phyloP scores from a whole-genome alignment of 2,888 invertebrate genomes.

The Hedychridium roseum region DNA sequence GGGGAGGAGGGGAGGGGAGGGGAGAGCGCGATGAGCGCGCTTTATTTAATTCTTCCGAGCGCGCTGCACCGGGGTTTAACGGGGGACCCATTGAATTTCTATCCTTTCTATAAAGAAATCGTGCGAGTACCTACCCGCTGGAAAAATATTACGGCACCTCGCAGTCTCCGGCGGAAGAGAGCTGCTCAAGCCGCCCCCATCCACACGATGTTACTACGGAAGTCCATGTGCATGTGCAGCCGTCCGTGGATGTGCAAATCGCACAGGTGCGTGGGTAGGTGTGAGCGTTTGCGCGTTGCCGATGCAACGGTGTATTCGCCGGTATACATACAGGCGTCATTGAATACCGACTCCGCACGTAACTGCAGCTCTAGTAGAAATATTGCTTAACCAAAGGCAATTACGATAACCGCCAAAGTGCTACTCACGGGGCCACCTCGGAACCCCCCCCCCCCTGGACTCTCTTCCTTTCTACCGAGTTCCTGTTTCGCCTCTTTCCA shows the following conservation, averaged over 20 bases:
- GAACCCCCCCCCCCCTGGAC: background rate
- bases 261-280: too few species aligned
- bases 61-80: conserved; percentile 25
- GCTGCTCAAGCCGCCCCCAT: background rate
- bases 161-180: background rate
- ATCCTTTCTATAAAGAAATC: conserved; percentile 32
- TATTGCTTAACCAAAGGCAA: conserved; percentile 24
- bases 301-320: too few species aligned
- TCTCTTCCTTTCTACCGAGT: background rate
- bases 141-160: conserved; percentile 23
- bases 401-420: conserved; percentile 22
- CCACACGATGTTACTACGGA: conserved; percentile 1
- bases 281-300: too few species aligned
- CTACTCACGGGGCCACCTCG: background rate
- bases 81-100: conserved; percentile 38
- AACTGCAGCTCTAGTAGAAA: conserved; percentile 14
- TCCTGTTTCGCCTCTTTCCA: background rate
- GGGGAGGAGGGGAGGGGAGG: too few species aligned
- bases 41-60: conserved; percentile 38
- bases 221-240: conserved; percentile 6
- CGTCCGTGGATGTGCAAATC: too few species aligned
- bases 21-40: conserved; percentile 18
- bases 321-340: too few species aligned
- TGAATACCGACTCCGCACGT: conserved; percentile 4
- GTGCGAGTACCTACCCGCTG: conserved; percentile 25